These are phyloP conservation scores for Microcebus lehilahytsara DNA, from an alignment of 2,113 vertebrate species.

Conservation along the genomic window DNA sequence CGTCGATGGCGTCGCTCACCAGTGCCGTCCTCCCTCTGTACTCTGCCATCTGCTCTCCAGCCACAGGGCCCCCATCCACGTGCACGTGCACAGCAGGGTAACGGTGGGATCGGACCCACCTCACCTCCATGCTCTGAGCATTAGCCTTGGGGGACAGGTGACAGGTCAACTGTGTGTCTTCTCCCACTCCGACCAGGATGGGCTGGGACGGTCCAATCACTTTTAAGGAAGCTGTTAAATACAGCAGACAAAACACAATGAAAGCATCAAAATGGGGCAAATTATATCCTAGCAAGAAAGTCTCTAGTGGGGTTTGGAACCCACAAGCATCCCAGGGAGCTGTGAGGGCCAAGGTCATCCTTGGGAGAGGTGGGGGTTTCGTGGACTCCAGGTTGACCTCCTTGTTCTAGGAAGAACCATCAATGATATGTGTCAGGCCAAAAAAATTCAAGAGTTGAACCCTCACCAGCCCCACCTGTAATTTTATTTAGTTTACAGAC, in stretches of 20 bases:
- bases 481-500: neutral
- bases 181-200: conserved; percentile 64
- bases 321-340: no score
- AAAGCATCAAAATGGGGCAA: neutral
- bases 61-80: neutral
- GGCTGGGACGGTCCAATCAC: conserved; percentile 55
- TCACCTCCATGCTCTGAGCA: conserved; percentile 64
- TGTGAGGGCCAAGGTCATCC: neutral
- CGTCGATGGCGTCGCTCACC: neutral
- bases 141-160: conserved; percentile 56
- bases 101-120: conserved; percentile 53
- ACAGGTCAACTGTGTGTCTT: conserved; percentile 61
- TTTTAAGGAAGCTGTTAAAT: conserved; percentile 57
- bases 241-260: neutral
- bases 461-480: neutral
- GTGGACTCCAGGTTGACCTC: neutral
- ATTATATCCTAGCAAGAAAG: neutral
- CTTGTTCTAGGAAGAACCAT: neutral
- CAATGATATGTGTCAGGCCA: neutral
- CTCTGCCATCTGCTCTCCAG: conserved; percentile 47
- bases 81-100: conserved; percentile 58
- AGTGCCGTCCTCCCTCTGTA: conserved; percentile 59
- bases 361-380: neutral
- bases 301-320: neutral
- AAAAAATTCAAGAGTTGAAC: neutral